These are phyloP conservation scores for Eublepharis macularius DNA, from an alignment of 2,113 vertebrate species.

Conservation along the genomic window DNA sequence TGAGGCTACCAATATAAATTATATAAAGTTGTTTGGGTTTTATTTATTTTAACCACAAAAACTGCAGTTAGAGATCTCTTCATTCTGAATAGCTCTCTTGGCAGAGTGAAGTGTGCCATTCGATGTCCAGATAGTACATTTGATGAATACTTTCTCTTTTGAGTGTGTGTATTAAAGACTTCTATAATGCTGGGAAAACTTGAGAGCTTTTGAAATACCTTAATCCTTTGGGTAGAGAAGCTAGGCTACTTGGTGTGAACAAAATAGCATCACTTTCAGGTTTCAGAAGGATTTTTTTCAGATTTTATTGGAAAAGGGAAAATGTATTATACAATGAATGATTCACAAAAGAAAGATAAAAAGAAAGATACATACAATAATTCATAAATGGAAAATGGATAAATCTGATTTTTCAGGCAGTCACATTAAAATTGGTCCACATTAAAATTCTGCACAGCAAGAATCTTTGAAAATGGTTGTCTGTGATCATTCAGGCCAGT, in stretches of 20 bases:
- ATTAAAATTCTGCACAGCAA: not conserved
- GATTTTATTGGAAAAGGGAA: too few species aligned
- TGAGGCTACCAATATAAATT: not conserved
- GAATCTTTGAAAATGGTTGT: not conserved
- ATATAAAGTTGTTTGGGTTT: conserved; percentile 10
- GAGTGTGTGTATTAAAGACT: not conserved
- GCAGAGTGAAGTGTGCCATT: not conserved
- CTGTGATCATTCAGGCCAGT: not conserved
- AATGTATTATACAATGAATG: too few species aligned
- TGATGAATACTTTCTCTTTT: not conserved
- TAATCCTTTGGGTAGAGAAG: not conserved
- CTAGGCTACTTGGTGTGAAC: not conserved
- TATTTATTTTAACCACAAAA: not conserved
- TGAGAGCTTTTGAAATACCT: not conserved
- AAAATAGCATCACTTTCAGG: not conserved
- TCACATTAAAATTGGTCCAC: not conserved
- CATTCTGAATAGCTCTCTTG: not conserved
- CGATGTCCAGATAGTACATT: not conserved
- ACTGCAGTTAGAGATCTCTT: not conserved
- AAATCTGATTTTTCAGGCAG: not conserved
- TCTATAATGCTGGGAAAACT: not conserved
- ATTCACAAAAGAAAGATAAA: too few species aligned
- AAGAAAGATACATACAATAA: too few species aligned
- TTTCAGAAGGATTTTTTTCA: conserved; percentile 2
- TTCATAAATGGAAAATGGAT: too few species aligned